Evolutionary conservation across 2,888 invertebrate genomes (phyloP).

Genomic region (Buathra laborator): DNA sequence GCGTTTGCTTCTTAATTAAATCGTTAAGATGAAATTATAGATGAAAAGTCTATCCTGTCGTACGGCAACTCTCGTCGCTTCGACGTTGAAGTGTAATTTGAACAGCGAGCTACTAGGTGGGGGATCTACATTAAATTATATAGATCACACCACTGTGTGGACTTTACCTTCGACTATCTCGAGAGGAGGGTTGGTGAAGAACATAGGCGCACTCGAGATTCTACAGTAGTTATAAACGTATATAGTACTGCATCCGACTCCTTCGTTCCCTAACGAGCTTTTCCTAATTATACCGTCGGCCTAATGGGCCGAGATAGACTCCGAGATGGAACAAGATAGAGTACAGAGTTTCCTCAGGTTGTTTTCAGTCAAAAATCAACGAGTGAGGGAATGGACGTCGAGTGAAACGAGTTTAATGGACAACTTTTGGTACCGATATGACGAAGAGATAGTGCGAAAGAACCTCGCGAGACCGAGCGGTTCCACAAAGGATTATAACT

Average conservation of each 20-base stretch:
- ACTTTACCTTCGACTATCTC: slow-evolving; percentile 44
- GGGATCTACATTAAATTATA: background rate
- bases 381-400: background rate
- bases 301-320: slow-evolving; percentile 65
- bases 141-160: slow-evolving; percentile 25
- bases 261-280: slow-evolving; percentile 63
- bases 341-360: background rate
- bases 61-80: background rate
- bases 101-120: background rate
- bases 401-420: background rate
- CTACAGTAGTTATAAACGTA: background rate
- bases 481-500: slow-evolving; percentile 1
- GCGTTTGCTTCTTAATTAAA: slow-evolving; percentile 57
- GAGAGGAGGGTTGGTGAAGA: slow-evolving; percentile 32
- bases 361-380: slow-evolving; percentile 26
- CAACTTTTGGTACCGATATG: slow-evolving; percentile 12
- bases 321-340: slow-evolving; percentile 26
- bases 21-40: slow-evolving; percentile 53
- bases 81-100: background rate
- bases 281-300: slow-evolving; percentile 64
- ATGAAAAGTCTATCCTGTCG: slow-evolving; percentile 17
- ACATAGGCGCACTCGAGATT: slow-evolving; percentile 38
- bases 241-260: background rate
- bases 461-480: background rate
- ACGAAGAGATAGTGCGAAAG: background rate